A percentile compares a stretch with the other conserved stretches of the same genome.
Evolutionary conservation across 1,140 invertebrate species (phyloP).

Genomic region (Venturia canescens): DNA sequence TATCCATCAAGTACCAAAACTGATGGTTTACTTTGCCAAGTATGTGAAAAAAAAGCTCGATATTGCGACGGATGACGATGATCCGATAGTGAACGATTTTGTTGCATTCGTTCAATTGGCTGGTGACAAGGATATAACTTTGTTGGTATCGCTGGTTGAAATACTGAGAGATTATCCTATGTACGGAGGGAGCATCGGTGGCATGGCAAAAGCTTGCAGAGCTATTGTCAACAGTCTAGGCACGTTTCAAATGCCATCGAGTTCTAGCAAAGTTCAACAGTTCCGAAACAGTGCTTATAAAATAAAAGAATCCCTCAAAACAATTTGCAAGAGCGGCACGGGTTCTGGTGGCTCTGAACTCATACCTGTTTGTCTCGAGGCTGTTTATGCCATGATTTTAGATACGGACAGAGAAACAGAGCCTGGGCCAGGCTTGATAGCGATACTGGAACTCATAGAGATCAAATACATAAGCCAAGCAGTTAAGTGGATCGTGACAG

Average conservation of each 20-base stretch:
- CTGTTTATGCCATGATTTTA: constrained; percentile 69
- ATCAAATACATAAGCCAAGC: constrained; percentile 70
- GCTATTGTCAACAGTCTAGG: constrained; percentile 61
- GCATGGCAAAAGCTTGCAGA: constrained; percentile 60
- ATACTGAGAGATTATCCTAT: constrained; percentile 52
- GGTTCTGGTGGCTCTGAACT: constrained; percentile 55
- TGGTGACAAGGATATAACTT: constrained; percentile 54
- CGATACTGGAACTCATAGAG: constrained; percentile 77
- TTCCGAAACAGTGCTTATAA: constrained; percentile 56
- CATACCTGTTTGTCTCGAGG: constrained; percentile 62
- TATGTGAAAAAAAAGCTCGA: constrained; percentile 55
- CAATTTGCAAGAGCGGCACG: constrained; percentile 49
- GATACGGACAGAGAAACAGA: constrained; percentile 60
- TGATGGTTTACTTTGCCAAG: constrained; percentile 63
- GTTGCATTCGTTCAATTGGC: constrained; percentile 55
- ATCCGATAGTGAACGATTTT: constrained; percentile 59
- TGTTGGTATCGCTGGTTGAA: constrained; percentile 58
- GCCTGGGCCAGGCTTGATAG: constrained; percentile 77
- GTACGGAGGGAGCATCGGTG: constrained; percentile 53
- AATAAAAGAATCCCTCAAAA: constrained; percentile 59
- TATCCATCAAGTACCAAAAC: constrained; percentile 56
- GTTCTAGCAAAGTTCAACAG: constrained; percentile 48
- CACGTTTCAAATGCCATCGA: constrained; percentile 54
- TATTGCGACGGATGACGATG: constrained; percentile 23
- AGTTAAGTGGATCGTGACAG: constrained; percentile 71